A percentile compares a stretch with the other conserved stretches of the same genome.
Conservation (phyloP, 2,888 invertebrate species). For the Orthonevra nobilis region DNA sequence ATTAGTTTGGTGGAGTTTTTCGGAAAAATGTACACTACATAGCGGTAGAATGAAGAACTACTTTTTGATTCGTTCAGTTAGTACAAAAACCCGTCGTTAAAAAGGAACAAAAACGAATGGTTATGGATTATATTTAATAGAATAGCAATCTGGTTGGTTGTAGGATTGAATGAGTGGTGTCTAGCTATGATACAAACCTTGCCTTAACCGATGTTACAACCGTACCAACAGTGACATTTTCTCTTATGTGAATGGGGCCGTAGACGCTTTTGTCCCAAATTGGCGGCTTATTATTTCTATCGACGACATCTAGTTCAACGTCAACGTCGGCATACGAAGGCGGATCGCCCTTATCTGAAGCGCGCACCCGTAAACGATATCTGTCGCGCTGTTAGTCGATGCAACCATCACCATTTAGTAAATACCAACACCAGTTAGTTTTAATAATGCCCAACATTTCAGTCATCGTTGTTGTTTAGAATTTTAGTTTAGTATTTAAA, state of each 20-base stretch:
- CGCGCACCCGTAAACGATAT: constrained; percentile 97
- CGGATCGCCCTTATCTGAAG: constrained; percentile 96
- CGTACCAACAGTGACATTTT: constrained; percentile 99
- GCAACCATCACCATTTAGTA: constrained; percentile 61
- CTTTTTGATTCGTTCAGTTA: constrained; percentile 54
- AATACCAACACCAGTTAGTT: constrained; percentile 48
- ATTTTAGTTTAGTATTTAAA: constrained; percentile 8
- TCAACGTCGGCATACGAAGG: constrained; percentile 97
- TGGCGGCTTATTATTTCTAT: constrained; percentile 98
- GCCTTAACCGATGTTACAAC: constrained; percentile 99
- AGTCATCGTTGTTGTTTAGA: background rate
- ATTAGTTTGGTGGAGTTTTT: constrained; percentile 16
- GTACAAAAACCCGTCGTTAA: constrained; percentile 61
- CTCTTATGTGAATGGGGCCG: constrained; percentile 98
- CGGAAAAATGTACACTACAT: constrained; percentile 4
- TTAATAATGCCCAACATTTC: constrained; percentile 48
- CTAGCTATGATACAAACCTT: constrained; percentile 89
- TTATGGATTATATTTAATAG: background rate
- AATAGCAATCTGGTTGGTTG: constrained; percentile 38
- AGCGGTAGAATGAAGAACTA: constrained; percentile 48
- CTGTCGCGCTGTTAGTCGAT: constrained; percentile 88
- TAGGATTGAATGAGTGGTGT: constrained; percentile 58
- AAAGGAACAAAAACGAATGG: background rate
- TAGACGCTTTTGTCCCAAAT: constrained; percentile 97
- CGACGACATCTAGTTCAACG: constrained; percentile 98